Evolutionary conservation across 2,113 vertebrate species (phyloP), one percentile per base, ranked within the genome.

Genomic region (Lucifuga dentata): DNA sequence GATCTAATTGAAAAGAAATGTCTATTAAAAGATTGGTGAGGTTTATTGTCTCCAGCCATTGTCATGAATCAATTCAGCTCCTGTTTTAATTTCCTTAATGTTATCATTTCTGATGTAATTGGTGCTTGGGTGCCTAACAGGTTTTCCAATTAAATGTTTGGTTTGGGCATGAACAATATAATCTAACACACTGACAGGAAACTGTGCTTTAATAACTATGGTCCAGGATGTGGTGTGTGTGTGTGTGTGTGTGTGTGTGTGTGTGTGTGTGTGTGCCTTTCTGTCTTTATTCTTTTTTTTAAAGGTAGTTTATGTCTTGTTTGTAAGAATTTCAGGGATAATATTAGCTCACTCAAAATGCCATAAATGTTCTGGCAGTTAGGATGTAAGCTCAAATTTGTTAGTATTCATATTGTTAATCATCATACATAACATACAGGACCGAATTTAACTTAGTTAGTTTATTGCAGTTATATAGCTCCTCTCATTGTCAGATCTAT

Each of bases 81-180:
- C 81, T 90, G 89, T 90, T 90, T 92, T 92, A 76, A 91, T 92
- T 94, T 92, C 89, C 91, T 91, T 91, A 92, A 92, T 92, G 88
- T 88, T 91, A 91, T 88, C 74, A 85, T 91, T 92, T 91, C 86
- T 79, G 86, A 89, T 91, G 87, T 89, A 90, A 92, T 90, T 92
- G 89, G 88, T 89, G 86, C 88, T 92, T 88, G 82, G 90, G 80
- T 87, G 73, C 85, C 85, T 83, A 86, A 84, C 87, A 89, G 87
- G 72, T 84, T 89, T 92, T 91, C 40, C 86, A 87, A 88, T 91
- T 86, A 90, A 92, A 91, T 89, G 72, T 91, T 90, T 86, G 79
- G 76, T 87, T 84, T 85, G 73, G 78, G 72, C 56, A 57, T 58
- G 68, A 75, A 52, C 51, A 38, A 33, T 67, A 43, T 64, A 68